A percentile compares a stretch with the other conserved stretches of the same genome.
Conservation (phyloP, 2,888 invertebrate species). For the Cephus sareptanus region DNA sequence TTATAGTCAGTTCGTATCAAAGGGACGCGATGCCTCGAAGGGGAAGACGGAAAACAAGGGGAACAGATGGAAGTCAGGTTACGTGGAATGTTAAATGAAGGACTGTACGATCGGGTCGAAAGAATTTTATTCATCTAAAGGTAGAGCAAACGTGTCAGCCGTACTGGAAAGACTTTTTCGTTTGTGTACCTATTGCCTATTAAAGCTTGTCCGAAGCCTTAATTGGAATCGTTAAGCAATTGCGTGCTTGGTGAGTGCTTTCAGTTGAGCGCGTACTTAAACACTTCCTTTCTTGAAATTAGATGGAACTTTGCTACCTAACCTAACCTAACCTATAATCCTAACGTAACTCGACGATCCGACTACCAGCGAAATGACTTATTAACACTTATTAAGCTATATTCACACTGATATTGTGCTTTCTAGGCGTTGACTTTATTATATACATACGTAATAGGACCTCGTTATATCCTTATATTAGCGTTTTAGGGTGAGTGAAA, state of each 20-base stretch:
- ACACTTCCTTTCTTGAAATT: neutral
- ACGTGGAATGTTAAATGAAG: neutral
- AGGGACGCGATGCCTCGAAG: neutral
- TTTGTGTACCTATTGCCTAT: neutral
- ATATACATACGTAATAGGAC: neutral
- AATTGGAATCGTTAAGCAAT: neutral
- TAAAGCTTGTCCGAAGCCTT: neutral
- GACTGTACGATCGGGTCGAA: neutral
- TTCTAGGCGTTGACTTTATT: neutral
- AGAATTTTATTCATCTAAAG: neutral
- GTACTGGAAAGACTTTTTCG: neutral
- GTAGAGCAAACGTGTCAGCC: neutral
- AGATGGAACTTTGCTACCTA: neutral
- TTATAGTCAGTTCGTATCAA: neutral
- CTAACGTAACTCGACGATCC: neutral
- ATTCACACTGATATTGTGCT: neutral
- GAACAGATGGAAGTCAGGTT: neutral
- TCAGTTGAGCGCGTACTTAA: neutral
- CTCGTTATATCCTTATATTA: neutral
- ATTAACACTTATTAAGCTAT: neutral
- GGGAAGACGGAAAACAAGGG: neutral
- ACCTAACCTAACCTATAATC: neutral
- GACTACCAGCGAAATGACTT: neutral
- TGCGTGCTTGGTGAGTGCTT: neutral
- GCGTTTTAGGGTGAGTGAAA: neutral